A percentile compares a stretch with the other conserved stretches of the same genome.
phyloP scores from a whole-genome alignment of 1,140 invertebrate species.

The Camponotus vicinus region DNA sequence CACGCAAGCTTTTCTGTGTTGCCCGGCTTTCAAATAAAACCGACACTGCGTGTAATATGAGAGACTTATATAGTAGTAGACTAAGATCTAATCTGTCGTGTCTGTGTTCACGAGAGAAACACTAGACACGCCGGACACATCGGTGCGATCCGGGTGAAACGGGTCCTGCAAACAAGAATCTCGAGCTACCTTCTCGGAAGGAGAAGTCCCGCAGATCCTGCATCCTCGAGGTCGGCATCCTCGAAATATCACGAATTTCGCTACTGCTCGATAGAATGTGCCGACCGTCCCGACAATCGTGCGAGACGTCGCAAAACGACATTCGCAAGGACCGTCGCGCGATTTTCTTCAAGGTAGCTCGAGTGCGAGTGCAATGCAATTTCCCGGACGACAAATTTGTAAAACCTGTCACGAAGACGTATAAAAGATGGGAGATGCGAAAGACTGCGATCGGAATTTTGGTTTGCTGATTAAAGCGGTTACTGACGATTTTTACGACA shows the following conservation, averaged over 20 bases:
- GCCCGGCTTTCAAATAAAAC: slow-evolving; percentile 73
- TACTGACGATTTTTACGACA: background rate
- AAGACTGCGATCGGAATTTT: slow-evolving; percentile 6
- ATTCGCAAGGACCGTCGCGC: background rate
- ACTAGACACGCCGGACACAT: slow-evolving; percentile 80
- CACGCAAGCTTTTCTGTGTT: slow-evolving; percentile 74
- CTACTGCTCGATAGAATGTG: slow-evolving; percentile 25
- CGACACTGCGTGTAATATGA: slow-evolving; percentile 82
- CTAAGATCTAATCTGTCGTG: slow-evolving; percentile 84
- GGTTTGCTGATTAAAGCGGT: slow-evolving; percentile 8
- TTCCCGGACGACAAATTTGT: slow-evolving; percentile 9
- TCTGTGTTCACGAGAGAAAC: slow-evolving; percentile 83
- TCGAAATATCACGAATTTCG: slow-evolving; percentile 71
- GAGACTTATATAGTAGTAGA: slow-evolving; percentile 83
- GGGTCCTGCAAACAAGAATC: slow-evolving; percentile 73
- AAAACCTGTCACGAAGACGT: slow-evolving; percentile 10
- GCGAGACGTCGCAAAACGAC: background rate
- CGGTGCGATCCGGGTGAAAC: slow-evolving; percentile 64
- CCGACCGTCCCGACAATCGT: background rate
- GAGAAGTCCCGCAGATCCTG: slow-evolving; percentile 64
- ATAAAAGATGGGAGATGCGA: background rate
- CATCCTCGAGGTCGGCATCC: slow-evolving; percentile 62
- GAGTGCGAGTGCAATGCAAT: background rate
- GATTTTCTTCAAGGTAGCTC: background rate
- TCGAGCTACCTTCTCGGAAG: slow-evolving; percentile 76